Base-by-base conservation (phyloP, 2,797 vertebrate species). In the Liparis tanakae region DNA sequence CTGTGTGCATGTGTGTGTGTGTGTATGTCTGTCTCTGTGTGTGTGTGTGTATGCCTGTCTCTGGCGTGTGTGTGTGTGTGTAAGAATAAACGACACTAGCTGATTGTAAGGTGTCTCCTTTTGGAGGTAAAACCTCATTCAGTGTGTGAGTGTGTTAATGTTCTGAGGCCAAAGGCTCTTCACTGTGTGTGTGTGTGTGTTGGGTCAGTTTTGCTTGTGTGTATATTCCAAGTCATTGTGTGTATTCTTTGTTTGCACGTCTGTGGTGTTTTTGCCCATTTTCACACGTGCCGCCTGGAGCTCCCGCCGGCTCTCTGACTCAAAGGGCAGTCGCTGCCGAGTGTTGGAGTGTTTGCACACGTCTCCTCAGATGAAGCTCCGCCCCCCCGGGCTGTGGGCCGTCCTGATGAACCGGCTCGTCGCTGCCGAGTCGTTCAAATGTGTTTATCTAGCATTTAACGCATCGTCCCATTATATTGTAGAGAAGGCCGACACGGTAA, bases 311-410 rank as follows among this genome's bases (percentile, higher is more conserved):
- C 74, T 76, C 33, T 72, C 66, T 80, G 76, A 88, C 76, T 90
- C 78, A 72, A 76, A 86, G 88, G 70, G 57, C 79, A 80, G 73
- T 87, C 70, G 37, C 72, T 85, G 79, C 70, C 58, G 33, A 85
- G 25, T 30, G 25, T 30, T 30, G 2, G 25, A 72, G 63, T 84
- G 83, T 84, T 87, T 90, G 81, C 87, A 87, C 83, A 85, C 85
- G 87, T 84, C 68, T 66, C 79, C 64, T 30, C 5, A 30, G 12
- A 53, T 22, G 22, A 8, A 15, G 15, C 53, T 7, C 22, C 25
- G 30, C 53, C 25, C 53, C 1, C 13, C 53, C 6, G 7, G 13
- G 15, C 13, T 54, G 53, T 30, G 22, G 10, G 13, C 7, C 3
- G 17, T 46, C 44, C 18, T 8, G 6, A 46, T 15, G 17, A 46